Conservation (phyloP, 2,797 vertebrate genomes). For the Rhyacichthys aspro region DNA sequence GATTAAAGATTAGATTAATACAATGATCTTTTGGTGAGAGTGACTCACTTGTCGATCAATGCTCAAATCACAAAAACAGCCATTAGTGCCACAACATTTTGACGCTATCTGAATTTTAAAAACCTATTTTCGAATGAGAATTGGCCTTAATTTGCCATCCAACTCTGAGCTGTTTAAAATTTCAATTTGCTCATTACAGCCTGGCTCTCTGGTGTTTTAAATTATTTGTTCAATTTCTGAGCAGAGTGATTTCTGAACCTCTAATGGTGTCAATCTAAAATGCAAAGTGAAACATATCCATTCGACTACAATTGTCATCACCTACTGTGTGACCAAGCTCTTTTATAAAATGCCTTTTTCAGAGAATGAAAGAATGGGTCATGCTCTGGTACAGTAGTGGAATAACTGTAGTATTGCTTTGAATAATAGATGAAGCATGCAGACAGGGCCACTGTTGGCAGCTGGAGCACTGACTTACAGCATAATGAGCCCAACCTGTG, state of each 20-base stretch:
- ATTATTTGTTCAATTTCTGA: conserved; percentile 1
- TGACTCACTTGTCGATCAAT: not conserved
- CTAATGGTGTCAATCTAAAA: conserved; percentile 3
- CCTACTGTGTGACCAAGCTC: not conserved
- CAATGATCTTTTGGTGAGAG: too few species aligned
- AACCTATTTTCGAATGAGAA: not conserved
- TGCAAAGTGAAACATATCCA: not conserved
- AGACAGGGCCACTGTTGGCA: conserved; percentile 31
- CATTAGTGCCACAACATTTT: not conserved
- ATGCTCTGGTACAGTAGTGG: not conserved
- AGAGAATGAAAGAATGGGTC: conserved; percentile 4
- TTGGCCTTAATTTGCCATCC: conserved; percentile 3
- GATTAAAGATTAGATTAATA: too few species aligned
- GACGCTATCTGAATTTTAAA: not conserved
- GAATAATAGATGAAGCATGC: conserved; percentile 46
- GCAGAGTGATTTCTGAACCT: not conserved
- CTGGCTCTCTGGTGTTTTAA: not conserved
- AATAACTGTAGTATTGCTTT: conserved; percentile 24
- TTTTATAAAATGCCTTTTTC: not conserved
- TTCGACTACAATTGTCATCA: not conserved
- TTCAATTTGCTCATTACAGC: not conserved
- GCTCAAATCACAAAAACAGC: too few species aligned
- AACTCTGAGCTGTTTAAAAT: conserved; percentile 2
- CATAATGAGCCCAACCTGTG: conserved; percentile 61
- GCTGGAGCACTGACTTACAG: conserved; percentile 47